phyloP scores from a whole-genome alignment of 2,888 invertebrate genomes.

The Drosophila mercatorum region DNA sequence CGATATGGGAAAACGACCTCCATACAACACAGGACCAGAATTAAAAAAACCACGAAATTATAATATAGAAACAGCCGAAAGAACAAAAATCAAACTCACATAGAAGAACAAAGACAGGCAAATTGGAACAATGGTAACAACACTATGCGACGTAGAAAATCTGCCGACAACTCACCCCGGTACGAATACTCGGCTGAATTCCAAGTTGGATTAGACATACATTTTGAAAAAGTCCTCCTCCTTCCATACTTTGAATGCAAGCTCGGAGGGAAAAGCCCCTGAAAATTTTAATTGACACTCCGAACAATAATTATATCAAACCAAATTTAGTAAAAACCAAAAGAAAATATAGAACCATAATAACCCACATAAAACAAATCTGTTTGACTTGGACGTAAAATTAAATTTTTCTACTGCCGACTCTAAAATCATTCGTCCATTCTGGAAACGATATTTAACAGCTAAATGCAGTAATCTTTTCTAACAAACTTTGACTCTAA shows the following conservation, averaged over 20 bases:
- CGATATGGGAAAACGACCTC: neutral
- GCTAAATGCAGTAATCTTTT: too few relatives aligned
- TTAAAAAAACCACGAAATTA: too few relatives aligned
- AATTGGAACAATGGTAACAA: neutral
- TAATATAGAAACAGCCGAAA: too few relatives aligned
- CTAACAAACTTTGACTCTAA: too few relatives aligned
- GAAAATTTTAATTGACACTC: neutral
- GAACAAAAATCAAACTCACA: too few relatives aligned
- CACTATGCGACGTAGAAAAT: neutral
- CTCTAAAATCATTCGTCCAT: too few relatives aligned
- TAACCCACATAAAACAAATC: too few relatives aligned
- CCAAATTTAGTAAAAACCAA: neutral
- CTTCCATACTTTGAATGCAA: neutral
- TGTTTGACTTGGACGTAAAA: too few relatives aligned
- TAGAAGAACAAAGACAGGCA: neutral
- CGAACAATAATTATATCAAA: too few relatives aligned
- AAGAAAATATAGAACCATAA: neutral
- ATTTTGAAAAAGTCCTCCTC: neutral
- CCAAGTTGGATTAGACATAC: neutral
- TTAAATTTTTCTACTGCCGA: too few relatives aligned
- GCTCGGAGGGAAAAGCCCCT: neutral
- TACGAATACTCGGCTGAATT: neutral
- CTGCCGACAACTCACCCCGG: neutral
- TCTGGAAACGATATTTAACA: too few relatives aligned
- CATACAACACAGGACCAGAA: too few relatives aligned